Evolutionary conservation across 2,888 invertebrate species (phyloP).

Genomic region (Mechanitis messenoides): DNA sequence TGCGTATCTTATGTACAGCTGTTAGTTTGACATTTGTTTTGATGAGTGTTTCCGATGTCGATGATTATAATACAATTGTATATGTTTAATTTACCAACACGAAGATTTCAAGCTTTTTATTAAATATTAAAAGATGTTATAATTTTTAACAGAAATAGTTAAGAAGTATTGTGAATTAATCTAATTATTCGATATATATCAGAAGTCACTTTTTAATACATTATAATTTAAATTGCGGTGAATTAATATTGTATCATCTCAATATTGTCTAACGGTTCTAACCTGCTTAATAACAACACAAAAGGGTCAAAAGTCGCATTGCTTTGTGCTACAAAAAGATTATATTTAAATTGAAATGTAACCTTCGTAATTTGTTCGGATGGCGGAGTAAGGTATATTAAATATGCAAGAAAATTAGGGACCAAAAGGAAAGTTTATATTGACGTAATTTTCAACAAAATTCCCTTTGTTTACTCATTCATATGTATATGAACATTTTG

Average conservation of each 20-base stretch:
- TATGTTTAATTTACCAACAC: no score
- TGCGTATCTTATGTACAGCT: conserved; percentile 10
- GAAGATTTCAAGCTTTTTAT: no score
- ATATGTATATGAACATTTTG: conserved; percentile 13
- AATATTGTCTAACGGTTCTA: background rate
- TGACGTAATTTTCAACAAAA: conserved; percentile 23
- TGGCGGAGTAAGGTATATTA: conserved; percentile 11
- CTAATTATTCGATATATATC: no score
- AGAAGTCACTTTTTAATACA: no score
- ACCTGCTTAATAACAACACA: background rate
- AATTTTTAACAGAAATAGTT: no score
- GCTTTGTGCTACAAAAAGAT: conserved; percentile 5
- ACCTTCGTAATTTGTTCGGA: conserved; percentile 10
- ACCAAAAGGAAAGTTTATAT: conserved; percentile 20
- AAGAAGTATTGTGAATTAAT: no score
- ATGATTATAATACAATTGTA: background rate
- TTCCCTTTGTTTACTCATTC: conserved; percentile 20
- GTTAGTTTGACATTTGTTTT: background rate
- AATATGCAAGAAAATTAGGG: conserved; percentile 27
- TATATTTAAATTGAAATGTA: conserved; percentile 10
- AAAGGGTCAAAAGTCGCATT: background rate
- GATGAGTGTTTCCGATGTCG: background rate
- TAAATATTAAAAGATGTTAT: no score
- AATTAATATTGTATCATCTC: no score
- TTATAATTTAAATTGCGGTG: no score